A percentile compares a stretch with the other conserved stretches of the same genome.
These are phyloP conservation scores for Drosophila merina DNA, from an alignment of 2,888 invertebrate genomes.

Conservation along the genomic window DNA sequence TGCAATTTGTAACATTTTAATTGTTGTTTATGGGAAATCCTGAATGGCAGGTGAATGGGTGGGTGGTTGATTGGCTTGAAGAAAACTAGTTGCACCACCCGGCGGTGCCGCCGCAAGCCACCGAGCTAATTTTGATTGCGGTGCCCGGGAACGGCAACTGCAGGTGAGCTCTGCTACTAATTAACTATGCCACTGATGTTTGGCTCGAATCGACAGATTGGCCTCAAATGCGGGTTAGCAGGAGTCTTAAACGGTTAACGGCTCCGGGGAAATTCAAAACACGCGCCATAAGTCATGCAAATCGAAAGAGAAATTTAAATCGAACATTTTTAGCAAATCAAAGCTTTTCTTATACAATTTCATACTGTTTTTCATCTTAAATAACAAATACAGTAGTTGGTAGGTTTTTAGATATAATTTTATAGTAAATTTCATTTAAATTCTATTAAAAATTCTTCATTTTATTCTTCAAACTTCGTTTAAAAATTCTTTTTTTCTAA, in stretches of 20 bases:
- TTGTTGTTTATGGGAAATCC: slow-evolving; percentile 72
- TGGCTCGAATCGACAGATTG: slow-evolving; percentile 25
- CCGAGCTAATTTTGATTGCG: slow-evolving; percentile 63
- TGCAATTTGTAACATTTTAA: slow-evolving; percentile 76
- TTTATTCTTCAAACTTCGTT: neutral
- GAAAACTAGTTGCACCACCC: slow-evolving; percentile 18
- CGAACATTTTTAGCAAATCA: too few relatives aligned
- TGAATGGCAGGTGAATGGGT: neutral
- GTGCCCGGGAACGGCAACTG: slow-evolving; percentile 40
- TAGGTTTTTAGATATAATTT: too few relatives aligned
- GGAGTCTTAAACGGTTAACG: slow-evolving; percentile 19
- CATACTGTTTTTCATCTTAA: too few relatives aligned
- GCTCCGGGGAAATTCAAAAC: slow-evolving; percentile 10
- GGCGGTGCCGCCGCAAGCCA: slow-evolving; percentile 40
- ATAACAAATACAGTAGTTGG: too few relatives aligned
- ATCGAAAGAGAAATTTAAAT: neutral
- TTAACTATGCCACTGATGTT: slow-evolving; percentile 58
- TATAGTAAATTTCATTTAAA: too few relatives aligned
- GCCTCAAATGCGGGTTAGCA: slow-evolving; percentile 33
- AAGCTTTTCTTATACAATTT: too few relatives aligned
- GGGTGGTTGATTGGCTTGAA: slow-evolving; percentile 5
- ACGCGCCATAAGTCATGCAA: slow-evolving; percentile 9
- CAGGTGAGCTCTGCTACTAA: slow-evolving; percentile 54
- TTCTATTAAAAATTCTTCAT: too few relatives aligned
- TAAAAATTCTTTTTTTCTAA: neutral